A percentile compares a stretch with the other conserved stretches of the same genome.
Evolutionary conservation across 1,140 invertebrate species (phyloP).

Genomic region (Lanistes nyassanus): DNA sequence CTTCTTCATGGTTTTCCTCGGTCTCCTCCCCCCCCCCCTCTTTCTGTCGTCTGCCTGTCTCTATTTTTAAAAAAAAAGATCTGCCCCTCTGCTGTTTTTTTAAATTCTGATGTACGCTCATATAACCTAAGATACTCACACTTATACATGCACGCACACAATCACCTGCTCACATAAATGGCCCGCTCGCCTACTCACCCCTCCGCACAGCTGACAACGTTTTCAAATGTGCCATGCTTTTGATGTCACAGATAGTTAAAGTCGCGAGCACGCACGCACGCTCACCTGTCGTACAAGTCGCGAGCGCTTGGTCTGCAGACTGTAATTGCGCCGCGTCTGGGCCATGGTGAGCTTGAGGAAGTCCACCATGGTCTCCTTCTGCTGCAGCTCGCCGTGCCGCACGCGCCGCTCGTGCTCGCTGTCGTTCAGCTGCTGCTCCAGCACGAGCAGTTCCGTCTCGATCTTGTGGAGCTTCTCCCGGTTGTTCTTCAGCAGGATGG

Average conservation of each 20-base stretch:
- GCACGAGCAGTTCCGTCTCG: conserved; percentile 54
- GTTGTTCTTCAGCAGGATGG: conserved; percentile 56
- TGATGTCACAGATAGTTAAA: neutral
- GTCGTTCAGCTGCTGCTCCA: conserved; percentile 51
- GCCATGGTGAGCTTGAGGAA: conserved; percentile 62
- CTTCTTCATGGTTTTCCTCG: neutral
- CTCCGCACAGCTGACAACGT: too few species aligned
- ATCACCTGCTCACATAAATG: too few species aligned
- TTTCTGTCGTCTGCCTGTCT: conserved; percentile 5
- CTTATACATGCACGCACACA: too few species aligned
- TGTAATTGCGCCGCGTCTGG: conserved; percentile 61
- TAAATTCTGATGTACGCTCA: too few species aligned
- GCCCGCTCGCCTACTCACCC: too few species aligned
- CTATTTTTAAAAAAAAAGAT: too few species aligned
- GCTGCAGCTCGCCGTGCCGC: conserved; percentile 51
- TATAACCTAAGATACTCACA: too few species aligned
- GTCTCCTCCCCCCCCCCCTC: neutral
- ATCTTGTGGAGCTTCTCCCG: conserved; percentile 57
- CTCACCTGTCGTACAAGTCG: conserved; percentile 51
- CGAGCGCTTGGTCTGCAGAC: conserved; percentile 58
- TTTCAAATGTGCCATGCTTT: neutral
- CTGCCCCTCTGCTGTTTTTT: too few species aligned
- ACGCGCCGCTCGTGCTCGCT: conserved; percentile 45
- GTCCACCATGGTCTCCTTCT: conserved; percentile 63
- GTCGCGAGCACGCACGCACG: neutral